Base-by-base conservation (phyloP, 2,113 vertebrate genomes). In the Scomber colias region DNA sequence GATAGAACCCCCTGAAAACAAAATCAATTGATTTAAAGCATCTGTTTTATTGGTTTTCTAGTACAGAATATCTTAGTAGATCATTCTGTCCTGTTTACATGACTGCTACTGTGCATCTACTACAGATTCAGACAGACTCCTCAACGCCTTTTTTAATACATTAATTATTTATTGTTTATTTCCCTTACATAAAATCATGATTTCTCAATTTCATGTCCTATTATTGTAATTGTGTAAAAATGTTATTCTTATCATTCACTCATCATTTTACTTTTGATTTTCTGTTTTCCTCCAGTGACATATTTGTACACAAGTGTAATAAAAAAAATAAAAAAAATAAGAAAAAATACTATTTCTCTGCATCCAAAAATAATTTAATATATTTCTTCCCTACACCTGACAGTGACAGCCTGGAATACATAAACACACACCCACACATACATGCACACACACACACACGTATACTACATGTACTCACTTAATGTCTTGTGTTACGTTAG, bases 11-110 rank as follows among this genome's bases (percentile, higher is more conserved):
- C 60, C 56, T 31, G 55, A 76, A 83, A 86, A 83, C 68, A 74
- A 75, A 82, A 80, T 63, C 63, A n/a, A 89, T 84, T 62, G 71
- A 82, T 87, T 87, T 81, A 44, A 77, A 68, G 80, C 24, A 17
- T 77, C 67, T 0, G 6, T 67, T 78, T 69, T 67, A 81, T 88
- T 62, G 78, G 63, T 61, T 81, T 74, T 11, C n/a, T 51, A 17
- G 65, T 64, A 57, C 56, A 46, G 35, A 8, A 1, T 17, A 49
- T 57, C 60, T 53, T 12, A 63, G 1, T 50, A 35, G 50, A 68
- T 4, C 46, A 66, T 21, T 21, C 0, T 21, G 11, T 5, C 13
- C 12, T 70, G 19, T 71, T 64, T 16, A 30, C 44, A 19, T 45
- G 3, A 35, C 16, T 9, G 13, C 2, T 68, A 9, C 35, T 40